Evolutionary conservation across 2,888 invertebrate genomes (phyloP), one percentile per base, ranked within the genome.

Genomic region (Hylaea fasciaria): DNA sequence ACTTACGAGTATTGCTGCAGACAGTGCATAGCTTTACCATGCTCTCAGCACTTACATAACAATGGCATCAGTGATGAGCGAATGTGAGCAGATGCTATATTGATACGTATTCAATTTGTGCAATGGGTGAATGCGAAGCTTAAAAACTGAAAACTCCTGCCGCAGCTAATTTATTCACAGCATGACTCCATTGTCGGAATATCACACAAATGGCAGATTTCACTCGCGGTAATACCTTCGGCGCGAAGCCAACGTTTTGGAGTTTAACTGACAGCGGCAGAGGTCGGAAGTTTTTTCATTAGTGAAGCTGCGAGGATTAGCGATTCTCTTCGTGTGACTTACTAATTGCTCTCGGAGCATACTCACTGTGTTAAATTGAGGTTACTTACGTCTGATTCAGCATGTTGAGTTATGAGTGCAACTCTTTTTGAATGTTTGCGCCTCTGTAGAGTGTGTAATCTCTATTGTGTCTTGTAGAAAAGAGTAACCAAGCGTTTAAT

Each of bases 281-380:
- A 58, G 69, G 71, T 70, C 61, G 71, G 67, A 77, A 78, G 72
- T 78, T 80, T 78, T 78, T 78, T 80, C 75, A 78, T 78, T 76
- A 78, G 72, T 66, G 68, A 43, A 46, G 62, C 65, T 58, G 51
- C 64, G 66, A 40, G 72, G 75, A 74, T 76, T 75, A 74, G 68
- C 63, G 65, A 71, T 69, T 68, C 67, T 64, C 65, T 66, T 63
- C 65, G 43, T 57, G 51, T 52, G 57, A 55, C 65, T 41, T 65
- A 64, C 62, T 65, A 65, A 64, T 59, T 65, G 63, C 51, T 54
- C 59, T 59, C 63, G 62, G 54, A 46, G 32, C 29, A 37, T 49
- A 52, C 44, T 62, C 52, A 45, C 48, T 50, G 11, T 60, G 16
- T 48, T 35, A 48, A 35, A 28, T 50, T 32, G 37, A 40, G n/a